Percentiles rank a stretch among this genome's conserved stretches.
phyloP scores from a whole-genome alignment of 92 coral and sea anemone species.

The Palythoa grandiflora region DNA sequence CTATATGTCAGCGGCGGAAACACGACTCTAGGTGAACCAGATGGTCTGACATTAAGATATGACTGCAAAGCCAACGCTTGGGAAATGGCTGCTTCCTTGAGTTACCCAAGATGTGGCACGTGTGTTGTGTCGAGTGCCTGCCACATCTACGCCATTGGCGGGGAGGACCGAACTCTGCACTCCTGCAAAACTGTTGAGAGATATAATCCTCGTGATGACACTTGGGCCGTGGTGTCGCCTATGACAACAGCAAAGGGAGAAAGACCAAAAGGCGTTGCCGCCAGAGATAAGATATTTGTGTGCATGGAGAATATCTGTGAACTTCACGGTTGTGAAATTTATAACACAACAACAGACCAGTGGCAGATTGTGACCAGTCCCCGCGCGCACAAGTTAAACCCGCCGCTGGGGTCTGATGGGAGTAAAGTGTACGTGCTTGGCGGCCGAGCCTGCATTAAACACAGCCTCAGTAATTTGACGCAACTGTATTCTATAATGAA shows the following conservation, averaged over 20 bases:
- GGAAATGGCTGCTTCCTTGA: constrained; percentile 30
- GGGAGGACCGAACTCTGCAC: constrained; percentile 13
- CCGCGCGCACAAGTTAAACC: constrained; percentile 43
- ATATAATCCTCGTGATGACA: constrained; percentile 10
- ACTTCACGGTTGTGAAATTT: constrained; percentile 28
- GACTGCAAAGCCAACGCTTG: constrained; percentile 16
- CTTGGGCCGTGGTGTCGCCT: constrained; percentile 28
- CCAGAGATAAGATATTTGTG: constrained; percentile 40
- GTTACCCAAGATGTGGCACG: constrained; percentile 18
- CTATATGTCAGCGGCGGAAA: constrained; percentile 26
- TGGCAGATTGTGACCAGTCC: constrained; percentile 27
- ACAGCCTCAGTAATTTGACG: constrained; percentile 36
- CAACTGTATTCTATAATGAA: constrained; percentile 39
- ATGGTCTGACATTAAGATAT: constrained; percentile 26
- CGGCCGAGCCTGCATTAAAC: constrained; percentile 31
- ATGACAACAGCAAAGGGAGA: constrained; percentile 24
- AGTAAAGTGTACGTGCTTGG: constrained; percentile 34
- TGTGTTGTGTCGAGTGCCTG: constrained; percentile 23
- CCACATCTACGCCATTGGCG: constrained; percentile 36
- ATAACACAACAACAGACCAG: constrained; percentile 14
- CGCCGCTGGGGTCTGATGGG: constrained; percentile 36
- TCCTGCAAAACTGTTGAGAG: constrained; percentile 20
- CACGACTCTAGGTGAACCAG: constrained; percentile 38
- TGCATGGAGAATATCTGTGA: constrained; percentile 41
- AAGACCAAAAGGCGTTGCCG: constrained; percentile 37